A percentile compares a stretch with the other conserved stretches of the same genome.
phyloP scores from a whole-genome alignment of 64 coral and sea anemone genomes.

The Stichodactyla mertensii region DNA sequence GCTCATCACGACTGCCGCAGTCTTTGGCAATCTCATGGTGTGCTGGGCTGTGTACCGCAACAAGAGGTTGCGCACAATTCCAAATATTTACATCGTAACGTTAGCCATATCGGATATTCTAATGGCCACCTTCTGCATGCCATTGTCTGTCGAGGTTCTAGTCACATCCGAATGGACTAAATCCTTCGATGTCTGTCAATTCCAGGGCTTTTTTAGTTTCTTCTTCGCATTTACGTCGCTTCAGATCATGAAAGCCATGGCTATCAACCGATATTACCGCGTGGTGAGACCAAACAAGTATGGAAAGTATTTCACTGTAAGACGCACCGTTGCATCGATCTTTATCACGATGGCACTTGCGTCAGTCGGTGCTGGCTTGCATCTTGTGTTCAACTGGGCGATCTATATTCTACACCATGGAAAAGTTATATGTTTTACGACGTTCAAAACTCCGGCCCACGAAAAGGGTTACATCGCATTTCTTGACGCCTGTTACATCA shows the following conservation, averaged over 20 bases:
- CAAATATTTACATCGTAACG: conserved; percentile 52
- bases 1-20: conserved; percentile 24
- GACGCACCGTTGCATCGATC: conserved; percentile 4
- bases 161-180: conserved; percentile 29
- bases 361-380: conserved; percentile 34
- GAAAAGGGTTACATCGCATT: conserved; percentile 47
- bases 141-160: conserved; percentile 30
- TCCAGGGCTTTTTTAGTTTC: conserved; percentile 61
- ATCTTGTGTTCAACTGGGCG: conserved; percentile 7
- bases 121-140: conserved; percentile 54
- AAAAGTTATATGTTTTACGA: conserved; percentile 53
- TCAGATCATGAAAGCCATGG: conserved; percentile 66
- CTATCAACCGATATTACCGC: conserved; percentile 52
- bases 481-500: conserved; percentile 33
- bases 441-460: conserved; percentile 12
- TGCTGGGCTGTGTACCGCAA: conserved; percentile 60
- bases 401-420: conserved; percentile 43
- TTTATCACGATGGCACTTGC: conserved; percentile 22
- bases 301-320: conserved; percentile 34
- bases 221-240: conserved; percentile 39
- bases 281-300: conserved; percentile 49
- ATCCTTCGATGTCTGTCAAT: conserved; percentile 34
- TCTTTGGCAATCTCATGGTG: conserved; percentile 53
- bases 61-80: conserved; percentile 45
- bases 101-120: conserved; percentile 56